Conservation (phyloP, 2,113 vertebrate genomes). For the Microtus richardsoni region DNA sequence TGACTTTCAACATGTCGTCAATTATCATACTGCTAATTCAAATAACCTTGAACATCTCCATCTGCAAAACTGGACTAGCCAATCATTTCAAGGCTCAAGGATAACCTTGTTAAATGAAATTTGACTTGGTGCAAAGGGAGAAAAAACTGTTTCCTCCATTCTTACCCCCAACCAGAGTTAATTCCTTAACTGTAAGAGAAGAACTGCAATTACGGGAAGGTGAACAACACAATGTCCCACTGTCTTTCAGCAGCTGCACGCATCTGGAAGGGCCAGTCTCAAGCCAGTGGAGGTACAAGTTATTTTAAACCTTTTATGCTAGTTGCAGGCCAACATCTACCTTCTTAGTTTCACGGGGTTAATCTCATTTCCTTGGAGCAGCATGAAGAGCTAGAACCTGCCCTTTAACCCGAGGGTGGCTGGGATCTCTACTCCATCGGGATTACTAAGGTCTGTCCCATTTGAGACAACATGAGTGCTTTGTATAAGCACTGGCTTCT, state of each 20-base stretch:
- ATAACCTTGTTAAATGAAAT: constrained; percentile 62
- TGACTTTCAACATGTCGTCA: not conserved
- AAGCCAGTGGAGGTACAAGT: not conserved
- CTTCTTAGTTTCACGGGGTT: not conserved
- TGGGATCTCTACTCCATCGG: constrained; percentile 23
- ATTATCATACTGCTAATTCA: constrained; percentile 15
- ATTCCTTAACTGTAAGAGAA: not conserved
- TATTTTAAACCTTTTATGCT: constrained; percentile 26
- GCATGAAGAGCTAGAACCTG: not conserved
- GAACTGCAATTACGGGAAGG: not conserved
- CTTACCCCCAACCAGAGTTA: not conserved
- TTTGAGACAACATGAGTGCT: constrained; percentile 41
- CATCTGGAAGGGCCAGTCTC: constrained; percentile 8
- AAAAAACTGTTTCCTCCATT: constrained; percentile 36
- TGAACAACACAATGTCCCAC: not conserved
- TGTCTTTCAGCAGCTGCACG: not conserved
- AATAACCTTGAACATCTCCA: constrained; percentile 36
- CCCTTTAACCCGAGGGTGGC: constrained; percentile 2
- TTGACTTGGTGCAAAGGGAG: not conserved
- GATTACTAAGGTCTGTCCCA: constrained; percentile 22
- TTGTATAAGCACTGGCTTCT: not conserved
- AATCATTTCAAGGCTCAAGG: constrained; percentile 4
- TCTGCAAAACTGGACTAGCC: constrained; percentile 7
- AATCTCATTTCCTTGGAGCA: not conserved
- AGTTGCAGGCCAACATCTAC: not conserved